Evolutionary conservation across 2,113 vertebrate genomes (phyloP).

Genomic region (Cromileptes altivelis): DNA sequence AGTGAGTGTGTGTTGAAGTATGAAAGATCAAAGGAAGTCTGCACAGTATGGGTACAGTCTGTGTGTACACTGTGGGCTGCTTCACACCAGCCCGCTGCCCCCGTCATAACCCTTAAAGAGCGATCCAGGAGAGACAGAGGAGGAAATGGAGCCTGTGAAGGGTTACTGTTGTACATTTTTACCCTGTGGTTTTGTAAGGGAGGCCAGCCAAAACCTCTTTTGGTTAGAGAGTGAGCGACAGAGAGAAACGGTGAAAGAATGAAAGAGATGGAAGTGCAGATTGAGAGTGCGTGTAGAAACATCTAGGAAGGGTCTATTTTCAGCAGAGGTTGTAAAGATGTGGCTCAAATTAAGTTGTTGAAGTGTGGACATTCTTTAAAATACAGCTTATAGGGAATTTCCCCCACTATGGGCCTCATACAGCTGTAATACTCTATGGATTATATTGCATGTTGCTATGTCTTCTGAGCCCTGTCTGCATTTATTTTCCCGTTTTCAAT

Average conservation of each 20-base stretch:
- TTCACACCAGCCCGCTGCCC: constrained; percentile 44
- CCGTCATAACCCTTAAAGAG: constrained; percentile 25
- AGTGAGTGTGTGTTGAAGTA: constrained; percentile 20
- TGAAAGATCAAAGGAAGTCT: constrained; percentile 34
- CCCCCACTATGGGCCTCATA: neutral
- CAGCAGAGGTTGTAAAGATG: constrained; percentile 22
- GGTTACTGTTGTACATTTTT: constrained; percentile 68
- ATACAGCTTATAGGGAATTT: constrained; percentile 1
- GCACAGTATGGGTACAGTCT: constrained; percentile 13
- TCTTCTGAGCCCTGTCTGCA: neutral
- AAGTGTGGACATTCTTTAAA: constrained; percentile 28
- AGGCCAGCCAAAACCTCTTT: constrained; percentile 42
- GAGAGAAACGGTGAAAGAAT: constrained; percentile 20
- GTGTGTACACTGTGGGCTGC: constrained; percentile 8
- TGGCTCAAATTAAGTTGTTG: constrained; percentile 16
- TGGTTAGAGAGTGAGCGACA: constrained; percentile 38
- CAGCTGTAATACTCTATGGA: neutral
- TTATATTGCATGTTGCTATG: constrained; percentile 11
- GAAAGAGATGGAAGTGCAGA: constrained; percentile 6
- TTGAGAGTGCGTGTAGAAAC: constrained; percentile 28
- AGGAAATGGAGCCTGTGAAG: constrained; percentile 53
- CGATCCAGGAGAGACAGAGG: constrained; percentile 33
- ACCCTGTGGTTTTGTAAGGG: constrained; percentile 58
- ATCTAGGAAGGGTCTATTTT: constrained; percentile 12
- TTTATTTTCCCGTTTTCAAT: neutral